A percentile compares a stretch with the other conserved stretches of the same genome.
These are phyloP conservation scores for Jordanella pulchra DNA, from an alignment of 2,797 vertebrate genomes.

Conservation along the genomic window DNA sequence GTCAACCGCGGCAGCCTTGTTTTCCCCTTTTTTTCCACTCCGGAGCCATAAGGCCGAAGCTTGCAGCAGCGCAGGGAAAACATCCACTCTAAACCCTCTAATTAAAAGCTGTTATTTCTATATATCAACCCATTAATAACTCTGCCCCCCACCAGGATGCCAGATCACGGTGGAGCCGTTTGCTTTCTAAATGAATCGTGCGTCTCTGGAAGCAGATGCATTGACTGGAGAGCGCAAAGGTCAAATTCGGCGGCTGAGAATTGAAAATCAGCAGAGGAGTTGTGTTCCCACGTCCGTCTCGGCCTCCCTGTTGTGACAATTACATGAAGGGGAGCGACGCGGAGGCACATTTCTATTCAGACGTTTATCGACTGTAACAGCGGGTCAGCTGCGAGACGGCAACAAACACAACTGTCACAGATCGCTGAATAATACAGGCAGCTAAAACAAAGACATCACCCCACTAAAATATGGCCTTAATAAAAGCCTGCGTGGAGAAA, in stretches of 20 bases:
- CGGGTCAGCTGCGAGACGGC: constrained; percentile 56
- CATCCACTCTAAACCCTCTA: constrained; percentile 21
- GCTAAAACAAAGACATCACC: constrained; percentile 67
- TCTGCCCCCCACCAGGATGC: constrained; percentile 15
- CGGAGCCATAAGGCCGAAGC: constrained; percentile 44
- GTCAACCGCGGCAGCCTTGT: constrained; percentile 25
- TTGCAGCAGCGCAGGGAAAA: constrained; percentile 23
- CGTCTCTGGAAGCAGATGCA: constrained; percentile 43
- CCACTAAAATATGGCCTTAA: constrained; percentile 62
- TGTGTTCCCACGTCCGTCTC: constrained; percentile 61
- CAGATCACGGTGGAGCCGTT: constrained; percentile 16
- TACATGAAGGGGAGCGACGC: constrained; percentile 54
- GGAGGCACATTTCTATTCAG: constrained; percentile 61
- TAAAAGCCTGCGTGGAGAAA: constrained; percentile 54
- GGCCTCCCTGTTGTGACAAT: constrained; percentile 60
- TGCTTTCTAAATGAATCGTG: constrained; percentile 39
- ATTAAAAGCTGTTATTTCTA: constrained; percentile 58
- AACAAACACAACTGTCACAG: constrained; percentile 66
- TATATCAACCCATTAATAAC: constrained; percentile 40
- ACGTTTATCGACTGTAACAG: constrained; percentile 64
- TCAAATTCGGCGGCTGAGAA: constrained; percentile 56
- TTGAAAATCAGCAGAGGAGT: constrained; percentile 65
- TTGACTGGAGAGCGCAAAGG: constrained; percentile 64
- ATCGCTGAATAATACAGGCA: constrained; percentile 65
- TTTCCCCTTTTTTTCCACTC: constrained; percentile 24